Evolutionary conservation across 2,113 vertebrate genomes (phyloP), one percentile per base, ranked within the genome.

Genomic region (Larimichthys polyactis): DNA sequence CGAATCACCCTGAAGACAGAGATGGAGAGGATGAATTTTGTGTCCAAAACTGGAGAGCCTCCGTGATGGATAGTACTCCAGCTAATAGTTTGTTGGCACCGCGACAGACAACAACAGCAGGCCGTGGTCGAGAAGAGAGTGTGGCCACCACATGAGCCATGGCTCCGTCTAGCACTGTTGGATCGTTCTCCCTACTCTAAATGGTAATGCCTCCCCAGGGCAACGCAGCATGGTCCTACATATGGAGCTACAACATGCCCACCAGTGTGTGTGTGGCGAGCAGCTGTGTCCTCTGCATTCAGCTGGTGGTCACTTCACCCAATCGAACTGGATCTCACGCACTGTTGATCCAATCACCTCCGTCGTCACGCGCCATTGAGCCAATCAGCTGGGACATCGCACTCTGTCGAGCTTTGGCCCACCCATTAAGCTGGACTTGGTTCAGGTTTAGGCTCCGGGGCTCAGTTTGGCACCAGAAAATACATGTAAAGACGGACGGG

Each of bases 131-230:
- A 77, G 78, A 72, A 68, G 79, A 75, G 67, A 59, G 80, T 63
- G 64, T 40, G 74, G 78, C 84, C 74, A 44, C 80, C 73, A 78
- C 82, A 80, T 86, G 82, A 86, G 78, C 79, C 83, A 75, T 78
- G 80, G 73, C 81, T 85, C 78, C 11, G 62, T 83, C 76, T 46
- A 60, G 73, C 76, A 22, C 83, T 76, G 84, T 44, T 83, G 89
- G 86, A 89, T 66, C 12, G 1, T 15, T 85, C 87, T 73, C 79
- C 60, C 90, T 83, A 91, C 90, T 94, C 89, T 94, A 93, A 92
- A 94, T 93, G 90, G 84, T 92, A 92, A 91, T 93, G 84, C 76
- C 85, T 88, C 89, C 91, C 93, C 63, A 36, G 85, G 87, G 91
- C 90, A 78, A 60, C 69, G 1, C 89, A 86, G 88, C 89, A 82